Evolutionary conservation across 2,797 vertebrate genomes (phyloP).

Genomic region (Anas flavirostris): DNA sequence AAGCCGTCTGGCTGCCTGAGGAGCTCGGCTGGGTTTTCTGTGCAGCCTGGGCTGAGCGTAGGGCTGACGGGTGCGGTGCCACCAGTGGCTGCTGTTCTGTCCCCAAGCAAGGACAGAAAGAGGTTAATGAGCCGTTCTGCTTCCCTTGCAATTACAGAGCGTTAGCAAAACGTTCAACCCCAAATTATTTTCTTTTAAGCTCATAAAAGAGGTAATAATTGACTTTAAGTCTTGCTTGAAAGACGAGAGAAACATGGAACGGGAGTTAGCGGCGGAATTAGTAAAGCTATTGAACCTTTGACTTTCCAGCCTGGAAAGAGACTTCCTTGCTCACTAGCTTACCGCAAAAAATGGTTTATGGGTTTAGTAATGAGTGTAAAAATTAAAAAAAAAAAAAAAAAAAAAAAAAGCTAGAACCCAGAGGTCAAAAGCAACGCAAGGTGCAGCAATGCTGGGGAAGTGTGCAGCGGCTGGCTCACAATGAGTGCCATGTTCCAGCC

Average conservation of each 20-base stretch:
- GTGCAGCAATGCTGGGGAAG: accelerated
- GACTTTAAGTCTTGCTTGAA: neutral
- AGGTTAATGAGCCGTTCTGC: neutral
- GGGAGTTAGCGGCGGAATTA: neutral
- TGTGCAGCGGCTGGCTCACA: neutral
- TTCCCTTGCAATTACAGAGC: neutral
- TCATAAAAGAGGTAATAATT: neutral
- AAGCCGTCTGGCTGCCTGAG: neutral
- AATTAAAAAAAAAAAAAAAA: neutral
- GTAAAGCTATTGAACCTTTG: neutral
- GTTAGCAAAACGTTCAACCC: neutral
- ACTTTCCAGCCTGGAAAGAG: conserved; percentile 44
- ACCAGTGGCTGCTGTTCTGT: neutral
- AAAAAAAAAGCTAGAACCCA: neutral
- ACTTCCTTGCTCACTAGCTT: conserved; percentile 55
- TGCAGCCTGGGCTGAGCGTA: neutral
- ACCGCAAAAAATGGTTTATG: conserved; percentile 24
- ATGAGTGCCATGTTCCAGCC: neutral
- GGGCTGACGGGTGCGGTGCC: neutral
- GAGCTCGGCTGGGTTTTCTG: neutral
- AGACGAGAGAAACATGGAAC: neutral
- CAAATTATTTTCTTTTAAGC: neutral
- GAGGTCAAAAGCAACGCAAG: neutral
- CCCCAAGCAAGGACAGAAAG: neutral
- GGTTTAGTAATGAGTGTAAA: conserved; percentile 2